Evolutionary conservation across 2,888 invertebrate species (phyloP), one percentile per base, ranked within the genome.

Genomic region (Argyresthia goedartella): DNA sequence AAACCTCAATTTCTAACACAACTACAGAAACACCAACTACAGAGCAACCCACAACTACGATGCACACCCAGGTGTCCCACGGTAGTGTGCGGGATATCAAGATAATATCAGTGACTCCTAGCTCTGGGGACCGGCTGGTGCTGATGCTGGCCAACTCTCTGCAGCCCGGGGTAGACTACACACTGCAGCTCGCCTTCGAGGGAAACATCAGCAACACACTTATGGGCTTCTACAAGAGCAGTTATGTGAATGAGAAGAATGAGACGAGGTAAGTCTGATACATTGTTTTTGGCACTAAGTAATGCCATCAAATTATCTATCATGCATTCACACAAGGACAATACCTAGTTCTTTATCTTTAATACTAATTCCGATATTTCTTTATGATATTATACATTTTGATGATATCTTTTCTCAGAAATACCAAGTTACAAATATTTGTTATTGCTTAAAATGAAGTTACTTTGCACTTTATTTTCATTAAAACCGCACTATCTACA

Each of bases 171-270:
- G 76, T 85, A 9, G 88, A 88, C 62, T 91, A 91, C 56, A 88
- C 82, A 0, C 64, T 91, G 25, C 81, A 88, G 59, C 64, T 91
- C 10, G 77, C 87, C 1, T 91, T 89, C 62, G 66, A 69, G 10
- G 91, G 90, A 10, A 67, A 63, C 15, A 88, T 91, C 25, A 87
- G 88, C n/a, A 88, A 91, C 61, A 82, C 89, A 1, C 71, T 91
- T 54, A 87, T 84, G 49, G 93, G 93, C 50, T 91, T 93, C 65
- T 93, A 92, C 65, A 88, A 89, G 62, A 91, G 90, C 59, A 88
- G 87, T 45, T 93, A 93, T 62, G 72, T 67, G 4, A 80, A 87
- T 45, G 84, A 77, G 41, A 63, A 78, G 35, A 68, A 74, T 41
- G 68, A 80, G 76, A 60, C 77, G 57, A 77, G 90, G 86, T 79